Conservation (phyloP, 2,113 vertebrate genomes). For the Austrofundulus limnaeus region DNA sequence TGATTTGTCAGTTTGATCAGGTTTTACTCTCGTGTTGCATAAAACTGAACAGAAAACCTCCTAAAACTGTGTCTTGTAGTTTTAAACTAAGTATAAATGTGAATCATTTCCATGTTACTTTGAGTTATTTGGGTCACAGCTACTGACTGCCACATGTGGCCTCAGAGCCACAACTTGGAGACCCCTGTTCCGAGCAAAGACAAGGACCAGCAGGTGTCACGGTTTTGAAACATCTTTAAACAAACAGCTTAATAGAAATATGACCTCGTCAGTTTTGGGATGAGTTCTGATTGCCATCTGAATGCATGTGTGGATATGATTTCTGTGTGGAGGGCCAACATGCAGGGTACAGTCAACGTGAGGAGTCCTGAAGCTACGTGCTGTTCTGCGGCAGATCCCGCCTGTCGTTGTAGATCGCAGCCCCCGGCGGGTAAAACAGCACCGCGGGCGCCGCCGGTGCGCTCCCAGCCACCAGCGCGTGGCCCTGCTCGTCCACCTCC, state of each 20-base stretch:
- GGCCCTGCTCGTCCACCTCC: slow-evolving; percentile 81
- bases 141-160: too few relatives aligned
- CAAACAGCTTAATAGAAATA: not conserved
- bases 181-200: not conserved
- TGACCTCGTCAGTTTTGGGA: not conserved
- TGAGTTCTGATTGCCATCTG: too few relatives aligned
- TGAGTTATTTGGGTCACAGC: too few relatives aligned
- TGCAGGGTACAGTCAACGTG: not conserved
- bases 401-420: slow-evolving; percentile 82
- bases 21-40: too few relatives aligned
- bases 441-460: slow-evolving; percentile 63
- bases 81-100: too few relatives aligned
- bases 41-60: too few relatives aligned
- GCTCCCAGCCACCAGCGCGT: slow-evolving; percentile 62
- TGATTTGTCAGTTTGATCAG: too few relatives aligned
- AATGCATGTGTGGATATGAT: too few relatives aligned
- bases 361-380: slow-evolving; percentile 54
- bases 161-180: too few relatives aligned
- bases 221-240: not conserved
- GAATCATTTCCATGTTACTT: too few relatives aligned
- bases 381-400: slow-evolving; percentile 83
- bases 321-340: too few relatives aligned
- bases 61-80: too few relatives aligned
- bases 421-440: slow-evolving; percentile 86
- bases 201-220: not conserved